These are phyloP conservation scores for Cnemophilus loriae DNA, from an alignment of 2,113 vertebrate species.

Conservation along the genomic window DNA sequence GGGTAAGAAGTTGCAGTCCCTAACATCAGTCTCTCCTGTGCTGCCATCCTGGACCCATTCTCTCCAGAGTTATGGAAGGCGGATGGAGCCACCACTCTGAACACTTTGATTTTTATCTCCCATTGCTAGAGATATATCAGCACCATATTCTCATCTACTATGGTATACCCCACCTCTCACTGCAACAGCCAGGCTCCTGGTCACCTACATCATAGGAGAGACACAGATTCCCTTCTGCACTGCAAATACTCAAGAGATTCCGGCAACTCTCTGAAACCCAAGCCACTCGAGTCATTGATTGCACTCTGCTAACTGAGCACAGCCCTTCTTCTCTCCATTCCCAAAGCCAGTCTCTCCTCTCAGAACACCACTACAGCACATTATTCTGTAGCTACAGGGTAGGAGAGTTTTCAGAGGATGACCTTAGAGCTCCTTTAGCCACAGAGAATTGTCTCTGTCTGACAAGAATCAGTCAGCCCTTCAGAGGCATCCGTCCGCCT, in stretches of 20 bases:
- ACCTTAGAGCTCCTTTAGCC: background rate
- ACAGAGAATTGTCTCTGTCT: background rate
- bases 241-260: background rate
- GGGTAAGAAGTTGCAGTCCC: background rate
- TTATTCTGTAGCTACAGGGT: background rate
- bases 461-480: background rate
- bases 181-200: background rate
- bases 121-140: background rate
- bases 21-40: background rate
- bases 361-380: background rate
- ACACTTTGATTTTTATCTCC: background rate
- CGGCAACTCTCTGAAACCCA: background rate
- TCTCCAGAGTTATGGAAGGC: background rate
- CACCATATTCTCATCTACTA: background rate
- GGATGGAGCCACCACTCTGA: background rate
- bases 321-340: background rate
- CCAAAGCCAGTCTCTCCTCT: background rate
- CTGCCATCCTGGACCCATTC: background rate
- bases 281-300: background rate
- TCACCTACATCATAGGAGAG: background rate
- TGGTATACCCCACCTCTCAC: background rate
- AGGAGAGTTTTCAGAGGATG: background rate
- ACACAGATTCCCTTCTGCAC: background rate
- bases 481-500: background rate
- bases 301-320: background rate